A percentile compares a stretch with the other conserved stretches of the same genome.
Conservation (phyloP, 2,113 vertebrate genomes). For the Prunella fulvescens region DNA sequence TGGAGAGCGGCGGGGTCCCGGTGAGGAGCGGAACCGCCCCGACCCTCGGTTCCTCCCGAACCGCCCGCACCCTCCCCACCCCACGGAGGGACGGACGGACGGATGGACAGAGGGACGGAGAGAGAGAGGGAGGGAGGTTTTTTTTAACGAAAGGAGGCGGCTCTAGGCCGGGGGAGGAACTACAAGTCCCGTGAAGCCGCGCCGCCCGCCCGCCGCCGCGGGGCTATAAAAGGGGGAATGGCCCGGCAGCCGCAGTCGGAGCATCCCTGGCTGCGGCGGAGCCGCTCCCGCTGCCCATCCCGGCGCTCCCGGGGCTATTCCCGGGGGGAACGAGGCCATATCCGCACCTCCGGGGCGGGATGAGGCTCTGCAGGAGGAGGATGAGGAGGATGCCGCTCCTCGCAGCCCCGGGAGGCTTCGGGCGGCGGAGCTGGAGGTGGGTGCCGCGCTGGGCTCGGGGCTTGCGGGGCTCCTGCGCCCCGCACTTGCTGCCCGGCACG, state of each 20-base stretch:
- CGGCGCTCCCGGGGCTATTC: neutral
- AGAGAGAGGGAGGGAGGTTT: neutral
- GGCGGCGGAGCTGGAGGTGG: neutral
- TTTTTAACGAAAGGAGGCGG: neutral
- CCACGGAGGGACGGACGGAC: neutral
- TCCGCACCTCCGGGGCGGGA: neutral
- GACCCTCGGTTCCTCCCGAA: neutral
- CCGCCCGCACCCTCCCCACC: neutral
- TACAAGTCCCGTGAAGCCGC: constrained; percentile 54
- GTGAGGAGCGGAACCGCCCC: too few relatives aligned
- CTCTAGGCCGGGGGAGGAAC: constrained; percentile 21
- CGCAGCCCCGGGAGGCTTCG: neutral
- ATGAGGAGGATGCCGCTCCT: neutral
- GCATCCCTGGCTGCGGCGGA: neutral
- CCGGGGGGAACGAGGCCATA: fast-evolving
- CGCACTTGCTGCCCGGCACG: too few relatives aligned
- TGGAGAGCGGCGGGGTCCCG: neutral
- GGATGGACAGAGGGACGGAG: neutral
- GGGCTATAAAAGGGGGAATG: constrained; percentile 24
- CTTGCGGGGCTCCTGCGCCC: neutral
- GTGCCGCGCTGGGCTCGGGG: neutral
- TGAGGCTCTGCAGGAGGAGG: neutral
- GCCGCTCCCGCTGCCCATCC: neutral
- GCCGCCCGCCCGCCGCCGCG: neutral
- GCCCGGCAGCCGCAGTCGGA: neutral